phyloP scores from a whole-genome alignment of 2,113 vertebrate genomes.

The Puffinus mauretanicus region DNA sequence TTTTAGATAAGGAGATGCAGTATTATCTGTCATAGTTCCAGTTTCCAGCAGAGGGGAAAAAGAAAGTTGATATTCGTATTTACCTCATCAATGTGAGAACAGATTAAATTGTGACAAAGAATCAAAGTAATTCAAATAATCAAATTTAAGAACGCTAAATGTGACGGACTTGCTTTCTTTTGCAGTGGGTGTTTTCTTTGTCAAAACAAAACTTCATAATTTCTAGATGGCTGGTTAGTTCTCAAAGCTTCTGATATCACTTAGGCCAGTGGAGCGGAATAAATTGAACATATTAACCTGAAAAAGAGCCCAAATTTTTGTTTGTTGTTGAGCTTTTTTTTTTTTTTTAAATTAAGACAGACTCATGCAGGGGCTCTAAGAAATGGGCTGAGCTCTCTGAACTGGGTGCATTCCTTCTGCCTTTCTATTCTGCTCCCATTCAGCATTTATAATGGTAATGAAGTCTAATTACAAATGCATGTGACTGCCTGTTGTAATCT shows the following conservation, averaged over 20 bases:
- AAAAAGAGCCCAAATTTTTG: not conserved
- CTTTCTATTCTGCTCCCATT: slow-evolving; percentile 67
- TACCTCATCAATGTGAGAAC: not conserved
- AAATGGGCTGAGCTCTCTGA: not conserved
- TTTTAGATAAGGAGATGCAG: not conserved
- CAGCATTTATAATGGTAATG: slow-evolving; percentile 84
- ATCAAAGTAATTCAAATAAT: not conserved
- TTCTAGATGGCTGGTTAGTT: not conserved
- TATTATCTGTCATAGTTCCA: not conserved
- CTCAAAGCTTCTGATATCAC: not conserved
- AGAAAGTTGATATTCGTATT: not conserved
- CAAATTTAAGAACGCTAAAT: not conserved
- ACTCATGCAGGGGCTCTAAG: not conserved
- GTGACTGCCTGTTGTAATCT: slow-evolving; percentile 74
- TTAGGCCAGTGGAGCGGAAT: not conserved
- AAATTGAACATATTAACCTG: not conserved
- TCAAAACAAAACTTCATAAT: not conserved
- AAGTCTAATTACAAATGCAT: slow-evolving; percentile 91
- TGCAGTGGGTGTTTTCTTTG: not conserved
- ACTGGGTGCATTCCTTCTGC: slow-evolving; percentile 2
- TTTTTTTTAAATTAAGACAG: not conserved
- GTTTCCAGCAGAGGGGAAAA: not conserved
- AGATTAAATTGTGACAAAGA: not conserved
- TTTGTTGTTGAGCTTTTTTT: not conserved
- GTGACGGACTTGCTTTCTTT: not conserved